Base-by-base conservation (phyloP, 2,888 invertebrate species). In the Caenorhabditis uteleia region DNA sequence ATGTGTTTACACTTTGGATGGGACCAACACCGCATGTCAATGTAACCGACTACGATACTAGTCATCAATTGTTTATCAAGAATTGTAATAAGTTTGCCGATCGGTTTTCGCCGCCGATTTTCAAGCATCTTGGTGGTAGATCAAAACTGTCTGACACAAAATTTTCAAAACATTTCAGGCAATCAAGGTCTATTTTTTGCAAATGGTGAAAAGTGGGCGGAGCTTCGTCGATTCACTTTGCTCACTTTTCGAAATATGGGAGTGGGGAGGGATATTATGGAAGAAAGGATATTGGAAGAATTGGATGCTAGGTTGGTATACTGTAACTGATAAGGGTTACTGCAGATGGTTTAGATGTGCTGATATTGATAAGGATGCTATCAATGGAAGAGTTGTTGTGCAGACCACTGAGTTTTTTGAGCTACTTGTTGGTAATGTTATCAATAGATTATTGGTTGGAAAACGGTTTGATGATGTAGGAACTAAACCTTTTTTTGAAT, bases 191-290 rank as follows among this genome's bases (percentile, higher is more conserved):
- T 68, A 0, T 10, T 51, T 1, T n/a, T 27, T 4, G 50, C 57
- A 12, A 61, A 58, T 40, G 68, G 68, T 23, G 53, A 51, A 3
- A 27, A 55, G 8, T 68, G 68, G 68, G 56, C 60, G 18, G 54
- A 53, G 20, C 56, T 60, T 38, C 45, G 65, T 18, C 45, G 65
- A 16, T 68, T 68, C 38, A 25, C 60, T 2, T 57, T 68, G 10
- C 57, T 50, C 2, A 55, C 55, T 12, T 53, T 68, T n/a, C 29
- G 68, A 34, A 65, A 68, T 42, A 59, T 68, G 47, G 68, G 68
- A 14, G 49, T 69, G 5, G 69, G 69, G 3, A 65, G 48, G 26
- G 64, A 60, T 45, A 2, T 56, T n/a, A 68, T 68, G 64, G 68
- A 68, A 38, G 38, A 46, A 14, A 48, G 39, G 33, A 58, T 69